phyloP scores from a whole-genome alignment of 2,113 vertebrate species.

The Oplegnathus fasciatus region DNA sequence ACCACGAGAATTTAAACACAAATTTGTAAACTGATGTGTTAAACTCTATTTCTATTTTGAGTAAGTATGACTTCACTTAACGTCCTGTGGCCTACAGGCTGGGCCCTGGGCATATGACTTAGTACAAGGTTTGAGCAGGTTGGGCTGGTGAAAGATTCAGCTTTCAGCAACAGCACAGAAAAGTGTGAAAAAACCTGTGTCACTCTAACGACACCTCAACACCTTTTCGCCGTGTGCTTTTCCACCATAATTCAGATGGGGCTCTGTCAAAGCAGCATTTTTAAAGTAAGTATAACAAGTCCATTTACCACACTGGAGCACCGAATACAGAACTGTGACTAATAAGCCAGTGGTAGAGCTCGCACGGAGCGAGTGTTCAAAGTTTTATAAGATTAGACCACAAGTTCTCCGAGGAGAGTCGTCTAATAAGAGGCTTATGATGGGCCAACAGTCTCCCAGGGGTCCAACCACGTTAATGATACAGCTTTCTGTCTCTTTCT shows the following conservation, averaged over 20 bases:
- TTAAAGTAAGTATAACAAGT: constrained; percentile 45
- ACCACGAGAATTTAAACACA: not conserved
- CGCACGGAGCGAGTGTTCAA: constrained; percentile 56
- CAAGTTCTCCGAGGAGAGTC: constrained; percentile 68
- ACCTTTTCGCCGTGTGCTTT: constrained; percentile 39
- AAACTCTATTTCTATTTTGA: constrained; percentile 2
- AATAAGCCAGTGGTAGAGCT: constrained; percentile 64
- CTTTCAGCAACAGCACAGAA: constrained; percentile 58
- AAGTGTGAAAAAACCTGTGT: constrained; percentile 51
- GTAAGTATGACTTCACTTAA: constrained; percentile 3
- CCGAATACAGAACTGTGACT: constrained; percentile 51
- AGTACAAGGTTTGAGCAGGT: constrained; percentile 30
- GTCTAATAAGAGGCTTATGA: constrained; percentile 76
- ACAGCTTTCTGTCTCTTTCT: constrained; percentile 46
- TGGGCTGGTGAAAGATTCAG: constrained; percentile 59
- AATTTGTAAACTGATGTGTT: not conserved
- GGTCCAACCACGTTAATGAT: constrained; percentile 66
- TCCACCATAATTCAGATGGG: constrained; percentile 47
- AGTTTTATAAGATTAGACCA: constrained; percentile 77
- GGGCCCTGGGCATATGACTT: not conserved
- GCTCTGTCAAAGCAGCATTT: constrained; percentile 14
- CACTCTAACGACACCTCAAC: constrained; percentile 67
- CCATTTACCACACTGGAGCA: constrained; percentile 44
- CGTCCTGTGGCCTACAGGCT: not conserved
- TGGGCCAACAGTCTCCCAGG: constrained; percentile 58